Percentiles rank a stretch among this genome's conserved stretches.
These are phyloP conservation scores for Octopus sinensis DNA, from an alignment of 1,140 invertebrate genomes.

Conservation along the genomic window DNA sequence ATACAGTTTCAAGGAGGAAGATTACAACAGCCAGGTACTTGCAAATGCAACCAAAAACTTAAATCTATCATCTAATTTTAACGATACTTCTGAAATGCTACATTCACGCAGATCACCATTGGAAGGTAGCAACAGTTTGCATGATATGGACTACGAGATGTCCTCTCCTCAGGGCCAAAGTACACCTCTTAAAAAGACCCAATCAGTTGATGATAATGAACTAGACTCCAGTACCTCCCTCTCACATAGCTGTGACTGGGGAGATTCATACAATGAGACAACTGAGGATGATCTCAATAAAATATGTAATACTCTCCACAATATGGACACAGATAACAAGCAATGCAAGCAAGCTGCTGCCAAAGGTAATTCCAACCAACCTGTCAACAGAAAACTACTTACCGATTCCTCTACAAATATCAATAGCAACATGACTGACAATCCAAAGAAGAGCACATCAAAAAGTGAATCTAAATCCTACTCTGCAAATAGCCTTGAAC, in stretches of 20 bases:
- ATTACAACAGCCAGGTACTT: background rate
- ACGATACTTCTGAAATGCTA: too few species aligned
- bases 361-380: too few species aligned
- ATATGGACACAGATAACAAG: too few species aligned
- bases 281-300: background rate
- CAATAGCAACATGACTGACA: background rate
- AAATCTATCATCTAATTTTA: background rate
- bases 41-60: slow-evolving; percentile 1
- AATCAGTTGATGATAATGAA: background rate
- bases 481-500: slow-evolving; percentile 10
- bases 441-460: background rate
- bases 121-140: background rate
- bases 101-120: too few species aligned
- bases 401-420: background rate
- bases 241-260: background rate
- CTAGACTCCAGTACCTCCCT: background rate
- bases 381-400: too few species aligned
- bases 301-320: too few species aligned
- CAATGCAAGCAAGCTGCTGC: too few species aligned
- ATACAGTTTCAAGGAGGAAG: background rate
- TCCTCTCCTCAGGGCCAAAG: slow-evolving; percentile 1
- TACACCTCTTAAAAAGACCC: background rate
- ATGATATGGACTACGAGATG: slow-evolving; percentile 6
- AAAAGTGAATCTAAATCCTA: background rate
- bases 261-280: background rate